phyloP scores from a whole-genome alignment of 2,113 vertebrate species.

The Cathartes aura region DNA sequence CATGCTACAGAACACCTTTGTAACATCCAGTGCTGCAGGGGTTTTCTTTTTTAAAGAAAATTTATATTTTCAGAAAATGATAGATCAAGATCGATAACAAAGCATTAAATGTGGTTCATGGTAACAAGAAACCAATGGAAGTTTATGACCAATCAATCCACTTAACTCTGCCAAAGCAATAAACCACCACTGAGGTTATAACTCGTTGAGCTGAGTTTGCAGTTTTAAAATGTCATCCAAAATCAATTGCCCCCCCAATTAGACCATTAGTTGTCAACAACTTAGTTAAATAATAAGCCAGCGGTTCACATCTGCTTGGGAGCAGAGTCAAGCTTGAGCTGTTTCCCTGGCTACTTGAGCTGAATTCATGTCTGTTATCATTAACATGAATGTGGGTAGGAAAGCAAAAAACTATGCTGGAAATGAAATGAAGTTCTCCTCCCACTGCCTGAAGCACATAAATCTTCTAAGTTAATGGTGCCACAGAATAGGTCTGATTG shows the following conservation, averaged over 20 bases:
- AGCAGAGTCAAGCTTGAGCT: neutral
- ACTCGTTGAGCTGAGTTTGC: slow-evolving; percentile 19
- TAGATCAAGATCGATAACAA: neutral
- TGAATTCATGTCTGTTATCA: neutral
- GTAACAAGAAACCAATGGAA: slow-evolving; percentile 28
- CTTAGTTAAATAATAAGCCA: slow-evolving; percentile 26
- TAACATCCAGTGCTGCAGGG: neutral
- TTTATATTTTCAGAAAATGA: neutral
- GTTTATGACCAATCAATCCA: slow-evolving; percentile 37
- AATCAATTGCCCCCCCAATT: slow-evolving; percentile 18
- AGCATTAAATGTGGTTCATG: neutral
- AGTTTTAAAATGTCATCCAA: slow-evolving; percentile 26
- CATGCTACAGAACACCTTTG: neutral
- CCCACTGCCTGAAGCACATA: slow-evolving; percentile 35
- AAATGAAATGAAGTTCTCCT: slow-evolving; percentile 42
- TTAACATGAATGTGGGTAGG: neutral
- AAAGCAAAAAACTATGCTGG: slow-evolving; percentile 22
- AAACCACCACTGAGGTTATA: neutral
- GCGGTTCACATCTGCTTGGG: neutral
- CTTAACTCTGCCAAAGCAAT: slow-evolving; percentile 36
- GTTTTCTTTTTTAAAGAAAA: neutral
- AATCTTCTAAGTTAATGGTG: slow-evolving; percentile 43
- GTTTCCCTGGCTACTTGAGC: slow-evolving; percentile 41
- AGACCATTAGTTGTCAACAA: slow-evolving; percentile 16
- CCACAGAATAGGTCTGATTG: slow-evolving; percentile 24